Conservation (phyloP, 92 coral and sea anemone species). For the Zoanthus sociatus region DNA sequence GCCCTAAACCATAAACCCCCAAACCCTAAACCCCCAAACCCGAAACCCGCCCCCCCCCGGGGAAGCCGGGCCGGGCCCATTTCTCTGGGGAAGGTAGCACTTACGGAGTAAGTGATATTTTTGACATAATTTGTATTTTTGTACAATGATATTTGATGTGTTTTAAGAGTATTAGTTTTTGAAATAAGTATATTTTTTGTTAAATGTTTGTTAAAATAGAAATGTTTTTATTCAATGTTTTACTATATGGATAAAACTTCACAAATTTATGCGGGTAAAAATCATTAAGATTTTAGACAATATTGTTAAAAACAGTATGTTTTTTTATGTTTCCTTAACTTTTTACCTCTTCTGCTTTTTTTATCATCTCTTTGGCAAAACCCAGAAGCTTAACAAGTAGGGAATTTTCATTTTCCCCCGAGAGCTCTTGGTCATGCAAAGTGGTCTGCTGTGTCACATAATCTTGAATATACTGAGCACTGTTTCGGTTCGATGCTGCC, state of each 20-base stretch:
- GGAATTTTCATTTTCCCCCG: constrained; percentile 5
- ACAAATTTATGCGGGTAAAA: too few relatives aligned
- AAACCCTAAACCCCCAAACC: too few relatives aligned
- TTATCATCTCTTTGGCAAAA: constrained; percentile 10
- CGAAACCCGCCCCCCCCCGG: too few relatives aligned
- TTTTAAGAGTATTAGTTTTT: not conserved
- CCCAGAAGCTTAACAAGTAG: constrained; percentile 19
- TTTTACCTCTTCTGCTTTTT: constrained; percentile 24
- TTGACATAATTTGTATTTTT: too few relatives aligned
- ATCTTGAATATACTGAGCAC: constrained; percentile 31
- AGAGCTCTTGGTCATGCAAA: constrained; percentile 1
- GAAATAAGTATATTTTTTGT: too few relatives aligned
- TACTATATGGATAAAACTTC: too few relatives aligned
- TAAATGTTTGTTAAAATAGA: too few relatives aligned
- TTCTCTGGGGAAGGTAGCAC: too few relatives aligned
- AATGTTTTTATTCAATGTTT: too few relatives aligned
- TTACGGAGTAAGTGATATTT: too few relatives aligned
- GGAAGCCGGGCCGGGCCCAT: too few relatives aligned
- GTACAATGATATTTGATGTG: not conserved
- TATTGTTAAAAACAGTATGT: not conserved
- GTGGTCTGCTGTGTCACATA: constrained; percentile 33
- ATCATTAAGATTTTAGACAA: not conserved
- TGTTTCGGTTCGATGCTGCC: constrained; percentile 6
- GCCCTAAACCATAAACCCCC: too few relatives aligned
- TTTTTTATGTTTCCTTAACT: not conserved